Base-by-base conservation (phyloP, 2,113 vertebrate genomes). In the Ciconia stormi region DNA sequence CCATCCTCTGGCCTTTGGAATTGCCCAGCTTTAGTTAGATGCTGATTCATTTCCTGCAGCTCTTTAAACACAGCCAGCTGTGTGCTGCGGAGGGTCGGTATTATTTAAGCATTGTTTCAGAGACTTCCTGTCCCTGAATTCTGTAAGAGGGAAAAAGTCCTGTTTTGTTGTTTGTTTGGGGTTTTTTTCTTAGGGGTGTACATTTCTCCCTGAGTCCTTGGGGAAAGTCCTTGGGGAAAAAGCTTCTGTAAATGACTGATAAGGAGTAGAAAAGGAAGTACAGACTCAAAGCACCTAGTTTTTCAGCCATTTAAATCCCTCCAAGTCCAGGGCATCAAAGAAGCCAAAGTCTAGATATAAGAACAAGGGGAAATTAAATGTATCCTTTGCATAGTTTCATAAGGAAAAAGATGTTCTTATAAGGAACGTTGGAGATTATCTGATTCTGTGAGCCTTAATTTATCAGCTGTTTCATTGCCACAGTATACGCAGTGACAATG, bases 1-100 rank as follows among this genome's bases (percentile, higher is more conserved):
- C 74, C 89, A 92, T 86, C 71, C 85, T 95, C 96, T 97, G 92
- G 90, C 79, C 89, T 96, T 97, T 95, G 94, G 93, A 97, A 96
- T 95, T 62, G 46, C 38, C 74, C 74, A 85, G 85, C 38, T 90
- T 95, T 94, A 89, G 93, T 91, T 95, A 91, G 92, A 81, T 9
- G 47, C 82, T 95, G 89, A 96, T 96, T 98, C 96, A 97, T 97
- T 98, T 98, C 98, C 98, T 97, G 93, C 73, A 96, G 87, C 88
- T 90, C 74, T 97, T 97, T 96, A 93, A 97, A 96, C n/a, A 90
- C 65, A 88, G 93, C 50, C 97, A 97, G 93, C 95, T 98, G 94
- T 86, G 85, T 82, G 91, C 87, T 97, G 93, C 85, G 63, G 77
- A 93, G 92, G 88, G 96, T 95, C 19, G 6, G 77, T 69, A 91